Conservation (phyloP, 2,888 invertebrate genomes). For the Tinea trinotella region DNA sequence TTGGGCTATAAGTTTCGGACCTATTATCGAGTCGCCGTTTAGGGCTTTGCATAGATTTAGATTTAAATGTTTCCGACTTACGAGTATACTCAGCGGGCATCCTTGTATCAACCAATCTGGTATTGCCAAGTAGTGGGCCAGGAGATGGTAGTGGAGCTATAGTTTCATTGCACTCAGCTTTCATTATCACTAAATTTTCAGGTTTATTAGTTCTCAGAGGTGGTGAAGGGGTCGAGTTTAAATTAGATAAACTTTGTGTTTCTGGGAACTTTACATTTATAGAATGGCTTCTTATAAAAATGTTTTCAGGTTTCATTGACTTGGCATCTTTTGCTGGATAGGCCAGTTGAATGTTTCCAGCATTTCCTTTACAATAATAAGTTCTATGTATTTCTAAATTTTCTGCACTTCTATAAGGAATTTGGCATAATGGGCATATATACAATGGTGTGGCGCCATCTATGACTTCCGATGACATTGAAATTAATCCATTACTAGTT, state of each 20-base stretch:
- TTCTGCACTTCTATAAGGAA: constrained; percentile 84
- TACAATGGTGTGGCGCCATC: constrained; percentile 73
- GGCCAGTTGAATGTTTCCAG: constrained; percentile 36
- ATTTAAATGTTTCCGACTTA: constrained; percentile 48
- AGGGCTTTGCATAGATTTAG: constrained; percentile 48
- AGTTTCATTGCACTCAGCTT: constrained; percentile 60
- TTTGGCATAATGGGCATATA: constrained; percentile 83
- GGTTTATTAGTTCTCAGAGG: constrained; percentile 60
- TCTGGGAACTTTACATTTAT: constrained; percentile 72
- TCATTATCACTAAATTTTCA: constrained; percentile 69
- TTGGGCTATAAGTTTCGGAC: constrained; percentile 53
- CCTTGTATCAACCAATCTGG: constrained; percentile 80
- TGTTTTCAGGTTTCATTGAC: constrained; percentile 49
- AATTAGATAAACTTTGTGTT: constrained; percentile 51
- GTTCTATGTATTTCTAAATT: constrained; percentile 85
- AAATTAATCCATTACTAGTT: constrained; percentile 47
- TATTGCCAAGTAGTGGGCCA: constrained; percentile 86
- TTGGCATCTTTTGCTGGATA: constrained; percentile 49
- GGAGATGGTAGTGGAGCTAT: constrained; percentile 83
- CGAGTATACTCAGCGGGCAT: constrained; percentile 52
- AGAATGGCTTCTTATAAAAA: constrained; percentile 73
- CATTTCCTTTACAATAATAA: constrained; percentile 82
- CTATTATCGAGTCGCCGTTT: constrained; percentile 54
- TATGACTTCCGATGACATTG: constrained; percentile 69
- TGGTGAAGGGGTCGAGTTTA: constrained; percentile 42